Evolutionary conservation across 1,140 invertebrate species (phyloP).

Genomic region (Paralvinella palmiformis): DNA sequence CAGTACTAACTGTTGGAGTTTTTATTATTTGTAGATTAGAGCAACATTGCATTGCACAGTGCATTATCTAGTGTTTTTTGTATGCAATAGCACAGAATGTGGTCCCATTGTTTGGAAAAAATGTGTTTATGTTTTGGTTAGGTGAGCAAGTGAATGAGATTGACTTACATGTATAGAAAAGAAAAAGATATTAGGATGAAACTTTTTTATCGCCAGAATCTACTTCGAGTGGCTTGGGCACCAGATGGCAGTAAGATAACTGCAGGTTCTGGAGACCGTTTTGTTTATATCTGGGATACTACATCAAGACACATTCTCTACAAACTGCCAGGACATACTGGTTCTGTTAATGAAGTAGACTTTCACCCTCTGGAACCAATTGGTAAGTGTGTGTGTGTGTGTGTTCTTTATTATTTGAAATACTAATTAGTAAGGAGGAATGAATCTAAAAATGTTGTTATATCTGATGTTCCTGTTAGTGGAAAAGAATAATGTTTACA

Average conservation of each 20-base stretch:
- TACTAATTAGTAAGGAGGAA: background rate
- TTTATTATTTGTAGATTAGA: no score
- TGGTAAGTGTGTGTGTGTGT: conserved; percentile 52
- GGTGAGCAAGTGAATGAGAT: no score
- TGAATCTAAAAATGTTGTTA: background rate
- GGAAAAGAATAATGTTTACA: conserved; percentile 2
- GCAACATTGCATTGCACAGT: no score
- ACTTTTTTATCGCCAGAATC: conserved; percentile 55
- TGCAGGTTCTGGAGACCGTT: conserved; percentile 89
- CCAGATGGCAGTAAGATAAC: conserved; percentile 72
- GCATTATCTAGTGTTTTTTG: no score
- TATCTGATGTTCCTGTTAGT: conserved; percentile 12
- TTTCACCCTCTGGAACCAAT: conserved; percentile 95
- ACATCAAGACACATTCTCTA: conserved; percentile 81
- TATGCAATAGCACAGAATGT: no score
- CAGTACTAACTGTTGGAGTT: no score
- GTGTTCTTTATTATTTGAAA: background rate
- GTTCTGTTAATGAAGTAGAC: conserved; percentile 92
- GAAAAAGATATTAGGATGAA: no score
- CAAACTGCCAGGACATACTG: conserved; percentile 96
- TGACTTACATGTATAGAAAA: background rate
- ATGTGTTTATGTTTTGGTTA: no score
- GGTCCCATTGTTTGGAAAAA: no score
- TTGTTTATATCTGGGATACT: conserved; percentile 96
- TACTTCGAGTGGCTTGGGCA: conserved; percentile 83